Conservation (phyloP, 2,888 invertebrate species). For the Cosmopolites sordidus region DNA sequence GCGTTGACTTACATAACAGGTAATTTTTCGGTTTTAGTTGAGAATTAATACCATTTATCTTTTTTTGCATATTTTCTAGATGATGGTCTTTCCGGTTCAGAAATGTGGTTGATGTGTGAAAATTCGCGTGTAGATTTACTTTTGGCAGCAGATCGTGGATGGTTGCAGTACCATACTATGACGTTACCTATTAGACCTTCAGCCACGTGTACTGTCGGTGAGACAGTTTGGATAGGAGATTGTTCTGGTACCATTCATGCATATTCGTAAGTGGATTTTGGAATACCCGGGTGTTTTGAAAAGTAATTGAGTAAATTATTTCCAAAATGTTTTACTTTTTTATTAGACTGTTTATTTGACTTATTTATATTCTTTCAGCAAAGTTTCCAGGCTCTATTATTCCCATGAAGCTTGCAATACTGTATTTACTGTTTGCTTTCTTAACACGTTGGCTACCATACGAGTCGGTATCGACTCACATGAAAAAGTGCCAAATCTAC, state of each 20-base stretch:
- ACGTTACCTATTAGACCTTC: slow-evolving; percentile 59
- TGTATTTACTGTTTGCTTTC: no score
- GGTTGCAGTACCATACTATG: slow-evolving; percentile 59
- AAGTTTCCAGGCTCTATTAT: no score
- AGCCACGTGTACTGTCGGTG: slow-evolving; percentile 71
- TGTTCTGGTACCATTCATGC: slow-evolving; percentile 79
- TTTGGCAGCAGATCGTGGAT: slow-evolving; percentile 52
- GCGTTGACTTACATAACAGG: slow-evolving; percentile 51
- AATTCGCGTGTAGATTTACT: slow-evolving; percentile 64
- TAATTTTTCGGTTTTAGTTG: no score
- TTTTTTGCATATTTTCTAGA: slow-evolving; percentile 43
- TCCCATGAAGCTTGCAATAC: no score
- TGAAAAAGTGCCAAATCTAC: no score
- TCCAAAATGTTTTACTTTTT: no score
- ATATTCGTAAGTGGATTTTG: slow-evolving; percentile 58
- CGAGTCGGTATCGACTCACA: no score
- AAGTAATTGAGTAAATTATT: no score
- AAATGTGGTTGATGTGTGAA: slow-evolving; percentile 71
- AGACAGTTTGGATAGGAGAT: slow-evolving; percentile 87
- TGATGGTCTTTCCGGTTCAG: slow-evolving; percentile 57
- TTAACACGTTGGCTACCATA: no score
- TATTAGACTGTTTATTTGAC: no score
- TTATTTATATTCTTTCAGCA: no score
- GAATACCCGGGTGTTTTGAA: no score
- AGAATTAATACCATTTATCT: background rate